Evolutionary conservation across 2,888 invertebrate species (phyloP), one percentile per base, ranked within the genome.

Genomic region (Amphipoea oculea): DNA sequence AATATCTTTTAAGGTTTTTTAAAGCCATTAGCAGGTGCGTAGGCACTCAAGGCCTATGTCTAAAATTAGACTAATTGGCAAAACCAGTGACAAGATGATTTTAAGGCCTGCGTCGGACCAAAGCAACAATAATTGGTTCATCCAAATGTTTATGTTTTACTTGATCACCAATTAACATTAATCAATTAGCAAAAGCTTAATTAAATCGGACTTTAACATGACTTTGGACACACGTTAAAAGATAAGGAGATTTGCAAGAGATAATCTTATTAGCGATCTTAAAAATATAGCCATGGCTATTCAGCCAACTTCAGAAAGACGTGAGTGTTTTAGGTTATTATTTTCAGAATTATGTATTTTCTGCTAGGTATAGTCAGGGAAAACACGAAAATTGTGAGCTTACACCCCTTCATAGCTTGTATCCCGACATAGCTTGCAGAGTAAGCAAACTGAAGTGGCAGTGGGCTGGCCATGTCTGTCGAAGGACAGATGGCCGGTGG

Each of bases 121-220:
- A 54, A 80, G n/a, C 29, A 48, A 51, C 7, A 81, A 67, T 36
- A 82, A 62, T 62, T 62, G 51, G 62, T 80, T 54, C 54, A 75
- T 82, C 40, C 36, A 57, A 14, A 63, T 48, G 48, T 68, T 57
- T 29, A 70, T 51, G 23, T 67, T 57, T 40, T 11, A 68, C 48
- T 65, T 63, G 51, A 72, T 40, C 48, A 45, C 67, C 48, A 72
- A 83, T 72, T 78, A 83, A 78, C 63, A 67, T 82, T 83, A 14
- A 83, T 68, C 54, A 68, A 78, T 78, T 68, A 78, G 40, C 14
- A 68, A 63, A 78, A 68, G 51, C n/a, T 36, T 48, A 29, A 78
- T 83, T 67, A 40, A 51, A 51, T 40, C 1, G 45, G 60, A 36
- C n/a, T 29, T 75, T 65, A 65, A 40, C 7, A 11, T 45, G 65